A percentile compares a stretch with the other conserved stretches of the same genome.
phyloP scores from a whole-genome alignment of 2,888 invertebrate genomes.

The Serripes groenlandicus region DNA sequence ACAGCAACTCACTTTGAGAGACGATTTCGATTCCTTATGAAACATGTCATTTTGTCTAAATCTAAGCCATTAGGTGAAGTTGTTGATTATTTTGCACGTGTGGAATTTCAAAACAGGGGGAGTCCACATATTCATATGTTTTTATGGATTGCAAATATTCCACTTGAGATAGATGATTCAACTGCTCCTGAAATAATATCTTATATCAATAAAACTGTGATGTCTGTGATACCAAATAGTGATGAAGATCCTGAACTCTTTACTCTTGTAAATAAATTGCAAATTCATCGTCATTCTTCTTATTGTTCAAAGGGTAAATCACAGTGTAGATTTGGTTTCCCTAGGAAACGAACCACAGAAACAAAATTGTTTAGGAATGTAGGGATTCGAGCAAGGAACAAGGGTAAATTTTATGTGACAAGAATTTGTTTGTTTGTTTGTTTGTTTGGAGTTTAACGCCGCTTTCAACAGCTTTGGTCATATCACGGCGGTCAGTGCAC shows the following conservation, averaged over 20 bases:
- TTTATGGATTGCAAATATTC: constrained; percentile 41
- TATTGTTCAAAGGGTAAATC: background rate
- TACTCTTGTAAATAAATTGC: background rate
- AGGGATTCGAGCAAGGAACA: constrained; percentile 5
- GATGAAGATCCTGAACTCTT: background rate
- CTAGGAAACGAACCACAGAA: background rate
- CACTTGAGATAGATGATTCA: background rate
- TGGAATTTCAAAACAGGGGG: constrained; percentile 56
- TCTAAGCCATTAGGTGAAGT: constrained; percentile 39
- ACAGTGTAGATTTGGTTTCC: constrained; percentile 38
- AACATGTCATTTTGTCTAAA: constrained; percentile 32
- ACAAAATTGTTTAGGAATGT: constrained; percentile 13
- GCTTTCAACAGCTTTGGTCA: no score
- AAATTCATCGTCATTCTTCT: background rate
- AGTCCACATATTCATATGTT: constrained; percentile 54
- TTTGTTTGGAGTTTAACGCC: no score
- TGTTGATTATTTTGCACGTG: constrained; percentile 43
- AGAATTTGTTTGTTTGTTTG: no score
- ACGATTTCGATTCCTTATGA: constrained; percentile 39
- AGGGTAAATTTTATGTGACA: constrained; percentile 49
- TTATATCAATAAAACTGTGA: constrained; percentile 37
- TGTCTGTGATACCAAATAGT: background rate
- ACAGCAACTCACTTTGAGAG: constrained; percentile 59
- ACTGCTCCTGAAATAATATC: background rate
- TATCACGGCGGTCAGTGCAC: no score